Percentiles rank a stretch among this genome's conserved stretches.
Evolutionary conservation across 1,140 invertebrate species (phyloP).

Genomic region (Copidosoma floridanum): DNA sequence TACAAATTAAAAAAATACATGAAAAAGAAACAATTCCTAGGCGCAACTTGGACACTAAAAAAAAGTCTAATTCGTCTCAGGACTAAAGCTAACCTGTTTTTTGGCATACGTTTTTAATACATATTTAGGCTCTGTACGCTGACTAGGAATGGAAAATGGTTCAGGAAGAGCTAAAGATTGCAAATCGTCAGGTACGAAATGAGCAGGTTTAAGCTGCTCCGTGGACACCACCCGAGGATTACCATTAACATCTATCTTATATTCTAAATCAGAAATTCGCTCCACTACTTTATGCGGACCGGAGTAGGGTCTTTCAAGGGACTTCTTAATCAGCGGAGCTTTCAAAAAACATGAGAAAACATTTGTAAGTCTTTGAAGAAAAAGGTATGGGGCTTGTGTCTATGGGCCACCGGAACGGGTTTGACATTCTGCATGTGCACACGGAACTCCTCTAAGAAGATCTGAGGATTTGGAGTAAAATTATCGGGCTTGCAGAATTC

Average conservation of each 20-base stretch:
- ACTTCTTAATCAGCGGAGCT: conserved; percentile 1
- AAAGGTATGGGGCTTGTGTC: too few species aligned
- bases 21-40: too few species aligned
- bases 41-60: too few species aligned
- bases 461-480: too few species aligned
- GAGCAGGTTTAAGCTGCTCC: background rate
- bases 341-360: conserved; percentile 1
- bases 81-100: background rate
- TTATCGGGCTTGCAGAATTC: too few species aligned
- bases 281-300: conserved; percentile 4
- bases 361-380: background rate
- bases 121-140: too few species aligned
- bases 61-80: background rate
- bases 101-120: background rate
- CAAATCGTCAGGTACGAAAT: background rate
- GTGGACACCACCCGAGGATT: background rate
- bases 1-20: too few species aligned
- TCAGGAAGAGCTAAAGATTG: background rate
- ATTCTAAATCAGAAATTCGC: background rate
- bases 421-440: too few species aligned
- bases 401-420: too few species aligned
- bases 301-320: conserved; percentile 1
- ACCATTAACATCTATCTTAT: conserved; percentile 1
- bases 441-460: too few species aligned
- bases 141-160: background rate